These are phyloP conservation scores for Flabesymbios commensalis DNA, from an alignment of 2,888 invertebrate species.

Conservation along the genomic window DNA sequence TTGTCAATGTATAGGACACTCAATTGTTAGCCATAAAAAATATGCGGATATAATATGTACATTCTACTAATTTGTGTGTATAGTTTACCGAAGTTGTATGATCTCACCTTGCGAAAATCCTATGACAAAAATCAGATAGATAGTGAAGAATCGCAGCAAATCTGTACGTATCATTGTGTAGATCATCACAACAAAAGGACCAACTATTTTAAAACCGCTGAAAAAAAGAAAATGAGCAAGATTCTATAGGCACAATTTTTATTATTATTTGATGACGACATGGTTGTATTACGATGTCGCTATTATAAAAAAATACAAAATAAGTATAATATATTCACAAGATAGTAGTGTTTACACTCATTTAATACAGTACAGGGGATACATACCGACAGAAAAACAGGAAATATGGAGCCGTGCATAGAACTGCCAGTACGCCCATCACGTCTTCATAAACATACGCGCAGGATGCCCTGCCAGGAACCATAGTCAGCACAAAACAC, in stretches of 20 bases:
- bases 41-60: too few species aligned
- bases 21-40: too few species aligned
- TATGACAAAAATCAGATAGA: slow-evolving; percentile 95
- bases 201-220: slow-evolving; percentile 96
- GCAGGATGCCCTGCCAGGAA: slow-evolving; percentile 82
- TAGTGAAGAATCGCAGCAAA: slow-evolving; percentile 89
- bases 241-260: too few species aligned
- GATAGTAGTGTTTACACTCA: too few species aligned
- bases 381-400: slow-evolving; percentile 92
- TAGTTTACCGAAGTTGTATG: too few species aligned
- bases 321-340: too few species aligned
- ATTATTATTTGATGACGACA: too few species aligned
- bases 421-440: slow-evolving; percentile 88
- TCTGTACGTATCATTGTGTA: slow-evolving; percentile 98
- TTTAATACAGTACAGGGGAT: too few species aligned
- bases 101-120: slow-evolving; percentile 93
- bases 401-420: slow-evolving; percentile 95
- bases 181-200: slow-evolving; percentile 99
- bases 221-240: slow-evolving; percentile 39
- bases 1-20: neutral
- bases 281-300: too few species aligned
- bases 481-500: slow-evolving; percentile 81
- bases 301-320: too few species aligned
- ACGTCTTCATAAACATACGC: slow-evolving; percentile 86
- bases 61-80: too few species aligned